A percentile compares a stretch with the other conserved stretches of the same genome.
Conservation (phyloP, 1,140 invertebrate genomes). For the Olivierus martensii region DNA sequence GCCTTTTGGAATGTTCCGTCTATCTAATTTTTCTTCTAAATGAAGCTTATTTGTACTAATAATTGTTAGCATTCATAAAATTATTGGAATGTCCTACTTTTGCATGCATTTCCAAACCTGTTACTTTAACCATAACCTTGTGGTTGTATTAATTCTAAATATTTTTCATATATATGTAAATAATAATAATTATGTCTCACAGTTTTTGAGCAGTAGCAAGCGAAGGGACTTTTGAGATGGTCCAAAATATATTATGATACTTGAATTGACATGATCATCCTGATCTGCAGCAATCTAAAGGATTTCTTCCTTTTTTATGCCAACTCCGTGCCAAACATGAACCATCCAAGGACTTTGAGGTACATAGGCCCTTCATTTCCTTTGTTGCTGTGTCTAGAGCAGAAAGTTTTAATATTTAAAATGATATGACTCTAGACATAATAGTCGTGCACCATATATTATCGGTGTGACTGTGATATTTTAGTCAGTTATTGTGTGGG, state of each 20-base stretch:
- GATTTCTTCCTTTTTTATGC: constrained; percentile 15
- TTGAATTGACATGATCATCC: constrained; percentile 5
- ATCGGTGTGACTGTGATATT: constrained; percentile 7
- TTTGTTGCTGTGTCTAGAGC: constrained; percentile 18
- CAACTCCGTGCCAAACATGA: constrained; percentile 10
- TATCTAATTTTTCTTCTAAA: not conserved
- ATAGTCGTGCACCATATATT: constrained; percentile 13
- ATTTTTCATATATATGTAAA: not conserved
- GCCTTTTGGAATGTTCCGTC: constrained; percentile 11
- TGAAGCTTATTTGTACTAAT: constrained; percentile 2
- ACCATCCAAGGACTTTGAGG: constrained; percentile 17
- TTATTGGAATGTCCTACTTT: constrained; percentile 16
- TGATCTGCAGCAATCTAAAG: constrained; percentile 10
- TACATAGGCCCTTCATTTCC: constrained; percentile 14
- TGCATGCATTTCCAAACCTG: constrained; percentile 18
- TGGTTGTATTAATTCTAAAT: constrained; percentile 2
- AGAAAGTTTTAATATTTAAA: constrained; percentile 2
- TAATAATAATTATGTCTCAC: not conserved
- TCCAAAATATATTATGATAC: constrained; percentile 47
- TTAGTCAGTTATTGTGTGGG: constrained; percentile 3
- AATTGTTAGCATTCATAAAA: constrained; percentile 4
- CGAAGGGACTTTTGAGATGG: constrained; percentile 94
- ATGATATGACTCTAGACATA: constrained; percentile 13
- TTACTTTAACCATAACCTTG: constrained; percentile 12
- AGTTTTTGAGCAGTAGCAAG: constrained; percentile 24